Evolutionary conservation across 2,797 vertebrate species (phyloP), one percentile per base, ranked within the genome.

Genomic region (Scolopax rusticola): DNA sequence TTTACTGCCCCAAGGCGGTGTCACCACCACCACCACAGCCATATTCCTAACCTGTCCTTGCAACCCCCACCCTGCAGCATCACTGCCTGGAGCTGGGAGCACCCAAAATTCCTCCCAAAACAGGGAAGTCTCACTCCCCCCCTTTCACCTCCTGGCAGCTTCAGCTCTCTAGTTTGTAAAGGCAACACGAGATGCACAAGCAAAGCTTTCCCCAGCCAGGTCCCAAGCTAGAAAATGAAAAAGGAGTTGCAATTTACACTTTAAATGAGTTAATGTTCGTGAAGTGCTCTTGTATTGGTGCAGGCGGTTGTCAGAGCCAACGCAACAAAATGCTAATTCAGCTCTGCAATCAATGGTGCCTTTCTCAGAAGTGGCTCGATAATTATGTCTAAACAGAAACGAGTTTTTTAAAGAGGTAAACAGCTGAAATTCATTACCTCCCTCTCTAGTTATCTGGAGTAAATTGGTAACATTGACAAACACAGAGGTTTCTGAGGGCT

Each of bases 251-350:
- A 89, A 94, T 94, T 94, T 84, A 43, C 65, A 51, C 74, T 87
- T 79, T 65, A 76, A 87, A 79, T 54, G 75, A 69, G 70, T 90
- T 81, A 76, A 89, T 67, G 78, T 43, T 84, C 61, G 8, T 68
- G 45, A 73, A 93, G 77, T 4, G 84, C 84, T 69, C 82, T 84
- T 13, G 48, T 56, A 24, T 38, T 5, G 6, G 82, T 14, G 51
- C 74, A 47, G 87, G 78, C 28, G 1, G 82, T 19, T 88, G 81
- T 40, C 38, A 20, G 64, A 84, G 74, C 87, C 79, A 43, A 20
- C 2, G 7, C 74, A 53, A 75, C 51, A 53, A 89, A 84, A 89
- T 69, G 93, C 77, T 89, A 86, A 95, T 95, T 90, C 90, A 81
- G 68, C 84, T 43, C 53, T 8, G 76, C 86, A 93, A 90, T 97